These are phyloP conservation scores for Parnassius smintheus DNA, from an alignment of 2,888 invertebrate species.

Conservation along the genomic window DNA sequence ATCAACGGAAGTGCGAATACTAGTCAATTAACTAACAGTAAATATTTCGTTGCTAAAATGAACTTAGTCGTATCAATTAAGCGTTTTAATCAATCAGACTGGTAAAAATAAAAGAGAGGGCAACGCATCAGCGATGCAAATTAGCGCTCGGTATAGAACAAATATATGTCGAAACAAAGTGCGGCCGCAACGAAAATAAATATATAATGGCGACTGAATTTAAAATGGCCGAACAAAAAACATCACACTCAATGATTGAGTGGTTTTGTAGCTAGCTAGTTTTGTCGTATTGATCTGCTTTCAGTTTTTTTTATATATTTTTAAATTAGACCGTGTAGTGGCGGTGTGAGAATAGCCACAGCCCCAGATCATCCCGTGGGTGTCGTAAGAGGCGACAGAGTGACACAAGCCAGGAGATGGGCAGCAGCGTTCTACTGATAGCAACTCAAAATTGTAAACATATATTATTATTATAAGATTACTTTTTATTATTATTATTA, in stretches of 20 bases:
- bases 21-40: slow-evolving; percentile 5
- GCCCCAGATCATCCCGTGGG: no score
- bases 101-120: slow-evolving; percentile 35
- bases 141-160: slow-evolving; percentile 35
- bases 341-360: no score
- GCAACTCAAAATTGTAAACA: no score
- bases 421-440: no score
- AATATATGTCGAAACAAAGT: slow-evolving; percentile 39
- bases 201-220: slow-evolving; percentile 42
- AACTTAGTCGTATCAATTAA: slow-evolving; percentile 33
- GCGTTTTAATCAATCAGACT: slow-evolving; percentile 33
- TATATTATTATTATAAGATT: no score
- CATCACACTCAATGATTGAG: slow-evolving; percentile 30
- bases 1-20: background rate
- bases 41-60: slow-evolving; percentile 25
- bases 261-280: slow-evolving; percentile 23
- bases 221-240: slow-evolving; percentile 43
- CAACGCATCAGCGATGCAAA: slow-evolving; percentile 35
- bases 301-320: background rate
- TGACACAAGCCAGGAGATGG: no score
- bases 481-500: no score
- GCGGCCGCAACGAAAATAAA: slow-evolving; percentile 39
- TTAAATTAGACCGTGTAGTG: background rate
- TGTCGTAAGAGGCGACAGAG: no score
- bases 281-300: slow-evolving; percentile 7